These are phyloP conservation scores for Hipposideros armiger DNA, from an alignment of 2,113 vertebrate genomes.

Conservation along the genomic window DNA sequence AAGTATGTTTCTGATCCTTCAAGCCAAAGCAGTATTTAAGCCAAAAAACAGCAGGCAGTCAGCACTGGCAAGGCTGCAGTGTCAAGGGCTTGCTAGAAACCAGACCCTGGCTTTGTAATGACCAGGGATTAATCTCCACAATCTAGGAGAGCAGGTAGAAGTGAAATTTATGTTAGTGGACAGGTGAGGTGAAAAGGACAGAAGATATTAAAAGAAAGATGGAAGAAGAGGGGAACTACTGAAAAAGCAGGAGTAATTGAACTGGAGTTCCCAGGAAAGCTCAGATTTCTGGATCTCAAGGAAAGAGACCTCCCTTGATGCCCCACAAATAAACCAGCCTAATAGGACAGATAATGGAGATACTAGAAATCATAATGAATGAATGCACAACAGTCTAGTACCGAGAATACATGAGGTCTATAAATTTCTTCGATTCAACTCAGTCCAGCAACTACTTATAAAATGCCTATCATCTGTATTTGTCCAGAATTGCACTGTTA, in stretches of 20 bases:
- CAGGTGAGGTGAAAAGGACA: constrained; percentile 2
- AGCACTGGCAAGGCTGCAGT: constrained; percentile 55
- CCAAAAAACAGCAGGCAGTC: constrained; percentile 64
- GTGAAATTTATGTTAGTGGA: not conserved
- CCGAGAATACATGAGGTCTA: not conserved
- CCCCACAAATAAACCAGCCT: constrained; percentile 6
- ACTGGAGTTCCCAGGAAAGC: not conserved
- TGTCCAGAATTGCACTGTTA: not conserved
- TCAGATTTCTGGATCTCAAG: not conserved
- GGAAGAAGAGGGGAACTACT: not conserved
- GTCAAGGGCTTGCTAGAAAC: constrained; percentile 14
- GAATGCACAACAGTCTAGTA: not conserved
- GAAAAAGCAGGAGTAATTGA: not conserved
- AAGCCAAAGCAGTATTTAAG: constrained; percentile 68
- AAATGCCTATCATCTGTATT: not conserved
- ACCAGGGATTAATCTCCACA: not conserved
- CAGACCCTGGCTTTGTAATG: not conserved
- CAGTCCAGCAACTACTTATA: not conserved
- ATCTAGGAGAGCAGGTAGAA: not conserved
- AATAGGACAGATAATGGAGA: not conserved
- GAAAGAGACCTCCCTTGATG: not conserved
- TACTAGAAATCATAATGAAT: not conserved
- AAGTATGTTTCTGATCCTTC: constrained; percentile 55
- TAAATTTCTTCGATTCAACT: not conserved
- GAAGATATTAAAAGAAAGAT: not conserved